Conservation (phyloP, 2,113 vertebrate species). For the Lucifuga dentata region DNA sequence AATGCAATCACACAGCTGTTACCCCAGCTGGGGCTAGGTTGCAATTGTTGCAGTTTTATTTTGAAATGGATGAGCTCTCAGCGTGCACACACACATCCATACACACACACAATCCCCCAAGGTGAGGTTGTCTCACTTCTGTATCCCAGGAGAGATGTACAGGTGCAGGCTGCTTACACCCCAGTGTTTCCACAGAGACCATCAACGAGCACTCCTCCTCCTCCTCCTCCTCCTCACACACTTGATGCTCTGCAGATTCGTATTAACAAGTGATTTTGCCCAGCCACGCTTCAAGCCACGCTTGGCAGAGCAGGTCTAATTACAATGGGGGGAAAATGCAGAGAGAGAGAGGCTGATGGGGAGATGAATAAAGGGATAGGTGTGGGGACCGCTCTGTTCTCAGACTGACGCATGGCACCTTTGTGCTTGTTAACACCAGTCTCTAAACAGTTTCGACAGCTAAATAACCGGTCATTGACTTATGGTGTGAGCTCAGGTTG, state of each 20-base stretch:
- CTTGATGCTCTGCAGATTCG: constrained; percentile 68
- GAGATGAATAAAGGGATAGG: constrained; percentile 50
- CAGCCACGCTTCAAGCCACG: constrained; percentile 70
- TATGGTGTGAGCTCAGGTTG: constrained; percentile 29
- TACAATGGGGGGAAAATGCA: constrained; percentile 57
- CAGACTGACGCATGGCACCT: constrained; percentile 47
- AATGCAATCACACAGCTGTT: constrained; percentile 8
- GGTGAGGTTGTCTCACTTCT: constrained; percentile 47
- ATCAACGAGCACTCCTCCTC: constrained; percentile 66
- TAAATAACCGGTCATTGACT: constrained; percentile 61
- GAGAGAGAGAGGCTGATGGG: constrained; percentile 57
- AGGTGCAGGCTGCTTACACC: constrained; percentile 75
- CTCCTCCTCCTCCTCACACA: constrained; percentile 76
- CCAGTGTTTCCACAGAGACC: constrained; percentile 87
- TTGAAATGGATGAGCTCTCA: constrained; percentile 25
- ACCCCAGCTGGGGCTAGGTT: too few species aligned
- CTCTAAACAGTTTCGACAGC: constrained; percentile 61
- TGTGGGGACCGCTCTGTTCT: constrained; percentile 26
- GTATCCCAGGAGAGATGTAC: constrained; percentile 56
- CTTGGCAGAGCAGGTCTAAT: constrained; percentile 81
- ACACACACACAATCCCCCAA: constrained; percentile 39
- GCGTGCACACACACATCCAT: constrained; percentile 39
- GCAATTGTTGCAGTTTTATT: constrained; percentile 52
- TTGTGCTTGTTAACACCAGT: constrained; percentile 70
- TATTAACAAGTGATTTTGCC: constrained; percentile 76